Base-by-base conservation (phyloP, 1,140 invertebrate species). In the Parasteatoda tepidariorum region DNA sequence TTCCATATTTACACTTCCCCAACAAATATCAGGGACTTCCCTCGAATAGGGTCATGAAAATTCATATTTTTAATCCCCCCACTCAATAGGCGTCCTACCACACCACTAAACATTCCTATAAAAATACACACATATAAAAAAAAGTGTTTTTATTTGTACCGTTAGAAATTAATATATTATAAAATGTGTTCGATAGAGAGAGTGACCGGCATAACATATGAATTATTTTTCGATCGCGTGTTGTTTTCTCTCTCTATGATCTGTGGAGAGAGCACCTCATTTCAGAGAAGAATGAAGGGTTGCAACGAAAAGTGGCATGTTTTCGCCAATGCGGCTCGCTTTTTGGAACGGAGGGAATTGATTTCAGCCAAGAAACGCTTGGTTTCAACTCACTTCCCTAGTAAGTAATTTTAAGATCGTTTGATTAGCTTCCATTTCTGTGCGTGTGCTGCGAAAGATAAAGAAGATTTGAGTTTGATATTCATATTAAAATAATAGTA, bases 231-330 rank as follows among this genome's bases (percentile, higher is more conserved):
- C 64, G 64, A 67, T 67, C 64, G 64, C 64, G 64, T 41, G 64
- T 22, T 38, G 11, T 34, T 22, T 41, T n/a, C n/a, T n/a, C n/a
- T n/a, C n/a, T 30, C 6, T 9, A 18, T 3, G 28, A 28, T 15
- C 18, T 34, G 28, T 67, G 64, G 64, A n/a, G n/a, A 67, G 15
- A 67, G 31, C 33, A 67, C 64, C 64, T 67, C 64, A 30, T 67
- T 67, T 67, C n/a, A 33, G 18, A 67, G 30, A 13, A n/a, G 64
- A 67, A n/a, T 38, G n/a, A 30, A 67, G 64, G 64, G 64, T 67
- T 67, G 64, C 64, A 18, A n/a, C 26, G 0, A 11, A 26, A 26
- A 30, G 4, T 26, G 61, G 61, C 61, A 5, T n/a, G 9, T 64
- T 64, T 64, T 15, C 61, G 61, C 61, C 61, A 64, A 64, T 31